These are phyloP conservation scores for Orthosia gracilis DNA, from an alignment of 2,888 invertebrate species.

Conservation along the genomic window DNA sequence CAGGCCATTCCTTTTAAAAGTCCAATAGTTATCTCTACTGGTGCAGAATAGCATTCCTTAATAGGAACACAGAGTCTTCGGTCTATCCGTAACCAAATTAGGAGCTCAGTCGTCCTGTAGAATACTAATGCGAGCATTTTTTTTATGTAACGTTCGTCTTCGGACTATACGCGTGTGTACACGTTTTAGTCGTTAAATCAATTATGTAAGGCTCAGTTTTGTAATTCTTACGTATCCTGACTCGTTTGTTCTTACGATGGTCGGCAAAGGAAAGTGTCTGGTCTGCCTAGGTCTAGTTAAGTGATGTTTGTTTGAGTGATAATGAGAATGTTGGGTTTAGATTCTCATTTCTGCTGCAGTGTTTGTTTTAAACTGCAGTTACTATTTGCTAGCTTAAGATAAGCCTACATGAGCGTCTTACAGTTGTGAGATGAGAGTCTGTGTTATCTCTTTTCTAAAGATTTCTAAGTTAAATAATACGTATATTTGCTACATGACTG, in stretches of 20 bases:
- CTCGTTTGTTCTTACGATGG: slow-evolving; percentile 53
- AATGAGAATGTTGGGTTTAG: slow-evolving; percentile 10
- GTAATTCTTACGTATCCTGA: slow-evolving; percentile 58
- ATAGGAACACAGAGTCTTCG: slow-evolving; percentile 53
- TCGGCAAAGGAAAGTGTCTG: slow-evolving; percentile 60
- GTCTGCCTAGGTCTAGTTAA: slow-evolving; percentile 34
- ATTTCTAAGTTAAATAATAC: neutral
- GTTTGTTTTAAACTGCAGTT: neutral
- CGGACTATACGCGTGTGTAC: slow-evolving; percentile 50
- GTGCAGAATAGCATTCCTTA: slow-evolving; percentile 62
- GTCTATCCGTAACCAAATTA: slow-evolving; percentile 75
- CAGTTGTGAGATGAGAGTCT: neutral
- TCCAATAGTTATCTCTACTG: slow-evolving; percentile 56
- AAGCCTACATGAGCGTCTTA: neutral
- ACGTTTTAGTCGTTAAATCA: slow-evolving; percentile 60
- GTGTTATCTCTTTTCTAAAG: neutral
- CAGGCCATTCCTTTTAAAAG: slow-evolving; percentile 54
- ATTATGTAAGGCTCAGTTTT: slow-evolving; percentile 66
- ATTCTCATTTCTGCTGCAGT: neutral
- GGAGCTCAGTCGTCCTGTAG: slow-evolving; percentile 71
- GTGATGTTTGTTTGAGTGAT: slow-evolving; percentile 36
- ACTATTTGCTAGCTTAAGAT: neutral
- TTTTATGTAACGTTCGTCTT: slow-evolving; percentile 69
- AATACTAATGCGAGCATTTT: slow-evolving; percentile 72
- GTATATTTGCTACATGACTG: neutral